These are phyloP conservation scores for Sinopyrophorus schimmeli DNA, from an alignment of 2,888 invertebrate species.

Conservation along the genomic window DNA sequence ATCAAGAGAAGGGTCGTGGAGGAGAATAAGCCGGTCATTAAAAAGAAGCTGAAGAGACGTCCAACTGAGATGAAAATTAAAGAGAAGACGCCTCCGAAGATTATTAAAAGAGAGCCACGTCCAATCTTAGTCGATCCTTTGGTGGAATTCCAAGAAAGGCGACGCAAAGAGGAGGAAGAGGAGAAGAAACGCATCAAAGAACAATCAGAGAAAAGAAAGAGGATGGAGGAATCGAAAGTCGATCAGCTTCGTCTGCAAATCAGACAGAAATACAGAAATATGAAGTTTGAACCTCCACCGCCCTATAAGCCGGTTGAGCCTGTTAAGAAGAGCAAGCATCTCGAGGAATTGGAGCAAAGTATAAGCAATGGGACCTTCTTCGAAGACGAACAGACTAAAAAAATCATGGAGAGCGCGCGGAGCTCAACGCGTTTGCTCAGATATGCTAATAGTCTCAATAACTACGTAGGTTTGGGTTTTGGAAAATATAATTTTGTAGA, in stretches of 20 bases:
- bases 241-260: slow-evolving; percentile 48
- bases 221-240: slow-evolving; percentile 49
- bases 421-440: slow-evolving; percentile 28
- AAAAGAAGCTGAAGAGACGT: slow-evolving; percentile 45
- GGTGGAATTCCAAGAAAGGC: slow-evolving; percentile 34
- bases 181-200: slow-evolving; percentile 50
- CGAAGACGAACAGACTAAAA: slow-evolving; percentile 51
- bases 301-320: slow-evolving; percentile 50
- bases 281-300: slow-evolving; percentile 48
- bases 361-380: slow-evolving; percentile 52
- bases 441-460: slow-evolving; percentile 15
- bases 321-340: slow-evolving; percentile 50
- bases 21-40: slow-evolving; percentile 44
- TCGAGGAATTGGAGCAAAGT: slow-evolving; percentile 50
- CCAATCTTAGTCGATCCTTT: slow-evolving; percentile 48
- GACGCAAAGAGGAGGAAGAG: slow-evolving; percentile 46
- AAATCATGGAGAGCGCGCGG: slow-evolving; percentile 50
- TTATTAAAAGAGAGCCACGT: slow-evolving; percentile 35
- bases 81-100: slow-evolving; percentile 38
- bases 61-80: slow-evolving; percentile 33
- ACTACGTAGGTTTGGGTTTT: slow-evolving; percentile 22
- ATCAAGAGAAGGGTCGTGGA: slow-evolving; percentile 47
- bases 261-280: slow-evolving; percentile 47
- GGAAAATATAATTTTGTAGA: slow-evolving; percentile 23
- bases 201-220: slow-evolving; percentile 45